Conservation (phyloP, 1,140 invertebrate species). For the Lepidurus apus region DNA sequence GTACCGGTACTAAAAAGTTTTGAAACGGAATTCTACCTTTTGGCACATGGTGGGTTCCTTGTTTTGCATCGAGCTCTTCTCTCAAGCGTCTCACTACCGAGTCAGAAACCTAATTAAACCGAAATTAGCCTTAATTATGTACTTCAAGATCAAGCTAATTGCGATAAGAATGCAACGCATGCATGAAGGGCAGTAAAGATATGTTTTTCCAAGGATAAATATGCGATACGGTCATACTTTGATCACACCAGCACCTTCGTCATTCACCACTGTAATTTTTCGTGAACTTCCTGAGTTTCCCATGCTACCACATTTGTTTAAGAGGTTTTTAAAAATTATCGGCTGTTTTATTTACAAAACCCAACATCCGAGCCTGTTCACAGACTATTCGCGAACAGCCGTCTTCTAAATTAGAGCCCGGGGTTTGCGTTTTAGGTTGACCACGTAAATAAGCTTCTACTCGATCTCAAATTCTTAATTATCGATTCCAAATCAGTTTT, state of each 20-base stretch:
- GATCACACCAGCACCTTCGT: slow-evolving; percentile 34
- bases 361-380: slow-evolving; percentile 12
- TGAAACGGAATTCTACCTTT: not conserved
- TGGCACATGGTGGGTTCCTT: slow-evolving; percentile 23
- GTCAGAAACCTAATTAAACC: slow-evolving; percentile 29
- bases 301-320: slow-evolving; percentile 27
- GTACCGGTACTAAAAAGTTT: not conserved
- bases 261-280: slow-evolving; percentile 35
- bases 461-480: too few species aligned
- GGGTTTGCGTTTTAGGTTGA: too few species aligned
- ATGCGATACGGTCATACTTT: slow-evolving; percentile 26
- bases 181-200: not conserved
- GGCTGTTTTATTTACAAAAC: not conserved
- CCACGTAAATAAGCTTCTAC: too few species aligned
- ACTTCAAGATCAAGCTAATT: not conserved
- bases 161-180: not conserved
- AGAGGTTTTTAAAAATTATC: not conserved
- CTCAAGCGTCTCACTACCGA: slow-evolving; percentile 30
- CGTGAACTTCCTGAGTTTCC: slow-evolving; percentile 34
- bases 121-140: not conserved
- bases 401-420: too few species aligned
- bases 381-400: not conserved
- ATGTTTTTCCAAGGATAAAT: not conserved
- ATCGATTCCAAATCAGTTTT: too few species aligned
- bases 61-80: slow-evolving; percentile 28